Conservation (phyloP, 2,888 invertebrate species). For the Athalia rosae region DNA sequence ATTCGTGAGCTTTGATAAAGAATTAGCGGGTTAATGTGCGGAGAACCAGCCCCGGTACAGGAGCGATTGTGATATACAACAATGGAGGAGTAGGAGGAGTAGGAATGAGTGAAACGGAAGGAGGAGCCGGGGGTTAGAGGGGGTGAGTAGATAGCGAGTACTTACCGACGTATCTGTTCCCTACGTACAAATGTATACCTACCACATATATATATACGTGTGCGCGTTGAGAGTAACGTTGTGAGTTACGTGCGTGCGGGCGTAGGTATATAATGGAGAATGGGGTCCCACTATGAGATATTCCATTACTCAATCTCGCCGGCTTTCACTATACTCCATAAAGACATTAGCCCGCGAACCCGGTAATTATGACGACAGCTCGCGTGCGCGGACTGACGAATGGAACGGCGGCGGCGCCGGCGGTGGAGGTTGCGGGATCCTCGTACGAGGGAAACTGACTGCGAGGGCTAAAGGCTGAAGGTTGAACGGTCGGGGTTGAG, state of each 20-base stretch:
- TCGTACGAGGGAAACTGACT: not conserved
- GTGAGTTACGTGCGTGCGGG: conserved; percentile 28
- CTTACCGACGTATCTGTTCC: too few species aligned
- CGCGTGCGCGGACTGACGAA: conserved; percentile 39
- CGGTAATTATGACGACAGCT: conserved; percentile 58
- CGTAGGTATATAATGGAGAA: conserved; percentile 26
- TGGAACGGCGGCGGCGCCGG: not conserved
- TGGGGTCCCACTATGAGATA: conserved; percentile 27
- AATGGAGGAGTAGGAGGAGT: not conserved
- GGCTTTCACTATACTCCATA: conserved; percentile 54
- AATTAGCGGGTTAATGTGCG: too few species aligned
- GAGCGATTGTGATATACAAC: too few species aligned
- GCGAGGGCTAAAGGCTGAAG: not conserved
- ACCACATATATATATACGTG: not conserved
- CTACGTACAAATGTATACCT: too few species aligned
- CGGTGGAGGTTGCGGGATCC: not conserved
- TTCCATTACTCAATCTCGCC: conserved; percentile 47
- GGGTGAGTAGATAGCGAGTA: not conserved
- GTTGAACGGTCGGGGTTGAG: not conserved
- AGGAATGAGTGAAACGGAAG: too few species aligned
- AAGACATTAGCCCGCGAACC: conserved; percentile 66
- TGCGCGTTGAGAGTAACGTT: not conserved
- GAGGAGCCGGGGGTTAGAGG: conserved; percentile 2
- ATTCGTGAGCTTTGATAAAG: too few species aligned
- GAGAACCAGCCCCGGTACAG: too few species aligned